Base-by-base conservation (phyloP, 2,113 vertebrate species). In the Pantherophis guttatus region DNA sequence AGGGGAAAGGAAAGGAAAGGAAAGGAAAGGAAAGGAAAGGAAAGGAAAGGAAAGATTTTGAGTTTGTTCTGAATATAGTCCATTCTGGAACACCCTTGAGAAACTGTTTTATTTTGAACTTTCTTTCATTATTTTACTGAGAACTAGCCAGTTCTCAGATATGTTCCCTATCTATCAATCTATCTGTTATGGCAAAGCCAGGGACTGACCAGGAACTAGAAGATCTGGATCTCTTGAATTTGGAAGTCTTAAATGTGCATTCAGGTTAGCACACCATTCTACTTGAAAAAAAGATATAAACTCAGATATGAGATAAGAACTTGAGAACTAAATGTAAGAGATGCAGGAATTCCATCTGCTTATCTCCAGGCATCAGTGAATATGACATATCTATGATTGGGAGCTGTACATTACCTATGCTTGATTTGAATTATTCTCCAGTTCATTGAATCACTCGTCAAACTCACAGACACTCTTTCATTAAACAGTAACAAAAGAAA, bases 271-370 rank as follows among this genome's bases (percentile, higher is more conserved):
- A 88, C 54, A 87, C 39, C 48, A 39, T 1, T 1, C 81, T 89
- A 89, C 85, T 94, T 91, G 93, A 70, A 39, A 93, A 95, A 87
- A 3, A 11, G 21, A 96, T 10, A 92, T 91, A 94, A 94, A 93
- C 86, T 57, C 94, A 94, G 29, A 88, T 13, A n/a, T 94, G 90
- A 91, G 57, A 93, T 85, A 10, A 44, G 33, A 94, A 90, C 24
- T 59, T 57, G 55, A 88, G 85, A 92, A 88, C 17, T 92, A 21
- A 52, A 91, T 88, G 52, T 86, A 93, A 94, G 94, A 93, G 87
- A 10, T 62, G 87, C 0, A 1, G 39, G 39, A 96, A 92, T 94
- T 92, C 93, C 94, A 52, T 90, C 52, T 93, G 0, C 87, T 93
- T 13, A 10, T 92, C 88, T 92, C 29, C 87, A 86, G 93, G 26